A percentile compares a stretch with the other conserved stretches of the same genome.
Conservation (phyloP, 1,140 invertebrate genomes). For the Liolophura sinensis region DNA sequence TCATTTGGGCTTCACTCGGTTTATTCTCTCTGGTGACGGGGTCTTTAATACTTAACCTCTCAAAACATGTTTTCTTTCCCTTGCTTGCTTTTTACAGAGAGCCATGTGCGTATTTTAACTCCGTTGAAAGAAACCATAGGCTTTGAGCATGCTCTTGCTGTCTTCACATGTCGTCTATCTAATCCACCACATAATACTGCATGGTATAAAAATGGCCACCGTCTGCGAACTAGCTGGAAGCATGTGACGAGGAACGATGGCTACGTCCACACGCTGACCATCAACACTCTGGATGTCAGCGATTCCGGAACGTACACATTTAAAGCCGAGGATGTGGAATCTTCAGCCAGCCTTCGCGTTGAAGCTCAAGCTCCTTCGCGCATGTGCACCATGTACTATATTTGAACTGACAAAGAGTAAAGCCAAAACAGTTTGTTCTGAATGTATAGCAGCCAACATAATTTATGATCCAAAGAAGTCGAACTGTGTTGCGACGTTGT, state of each 20-base stretch:
- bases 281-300: slow-evolving; percentile 28
- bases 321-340: slow-evolving; percentile 24
- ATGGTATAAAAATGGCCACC: slow-evolving; percentile 52
- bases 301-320: slow-evolving; percentile 40
- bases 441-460: no score
- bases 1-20: no score
- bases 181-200: slow-evolving; percentile 81
- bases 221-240: slow-evolving; percentile 34
- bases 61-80: slow-evolving; percentile 3
- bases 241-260: slow-evolving; percentile 29
- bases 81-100: slow-evolving; percentile 19
- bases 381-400: no score
- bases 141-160: slow-evolving; percentile 90
- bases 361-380: slow-evolving; percentile 16
- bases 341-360: slow-evolving; percentile 24
- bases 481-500: no score
- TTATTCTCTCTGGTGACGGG: no score
- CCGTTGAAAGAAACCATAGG: slow-evolving; percentile 89
- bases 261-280: slow-evolving; percentile 34
- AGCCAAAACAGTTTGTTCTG: no score
- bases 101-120: slow-evolving; percentile 34
- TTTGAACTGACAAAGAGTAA: no score
- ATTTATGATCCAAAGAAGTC: no score
- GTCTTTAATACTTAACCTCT: no score
- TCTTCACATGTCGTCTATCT: slow-evolving; percentile 90